Evolutionary conservation across 2,888 invertebrate genomes (phyloP).

Genomic region (Stratiomys singularior): DNA sequence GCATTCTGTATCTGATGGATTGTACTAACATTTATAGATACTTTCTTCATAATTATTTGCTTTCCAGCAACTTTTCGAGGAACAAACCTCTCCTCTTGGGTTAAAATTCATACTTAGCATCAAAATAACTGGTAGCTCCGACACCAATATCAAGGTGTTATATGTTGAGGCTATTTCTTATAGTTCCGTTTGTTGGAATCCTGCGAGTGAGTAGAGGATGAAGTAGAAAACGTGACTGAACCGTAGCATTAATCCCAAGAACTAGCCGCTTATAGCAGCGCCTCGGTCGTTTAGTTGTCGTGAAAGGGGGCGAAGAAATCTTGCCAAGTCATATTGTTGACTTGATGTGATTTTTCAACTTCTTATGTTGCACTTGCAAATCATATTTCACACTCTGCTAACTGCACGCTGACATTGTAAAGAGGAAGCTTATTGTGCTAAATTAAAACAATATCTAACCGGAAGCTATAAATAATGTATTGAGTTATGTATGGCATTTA

Average conservation of each 20-base stretch:
- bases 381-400: slow-evolving; percentile 36
- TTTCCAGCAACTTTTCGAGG: too few species aligned
- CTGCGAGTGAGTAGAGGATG: slow-evolving; percentile 1
- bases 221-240: slow-evolving; percentile 18
- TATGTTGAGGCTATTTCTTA: background rate
- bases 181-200: background rate
- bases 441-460: background rate
- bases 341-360: slow-evolving; percentile 50
- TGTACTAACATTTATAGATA: too few species aligned
- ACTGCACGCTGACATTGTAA: background rate
- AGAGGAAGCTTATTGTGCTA: background rate
- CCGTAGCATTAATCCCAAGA: slow-evolving; percentile 1
- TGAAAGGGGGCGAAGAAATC: slow-evolving; percentile 47
- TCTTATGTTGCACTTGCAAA: slow-evolving; percentile 17
- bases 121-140: background rate
- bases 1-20: too few species aligned
- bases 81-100: too few species aligned
- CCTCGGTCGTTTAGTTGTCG: background rate
- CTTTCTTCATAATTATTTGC: too few species aligned
- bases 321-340: slow-evolving; percentile 46
- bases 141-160: slow-evolving; percentile 2
- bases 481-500: too few species aligned
- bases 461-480: too few species aligned
- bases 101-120: background rate
- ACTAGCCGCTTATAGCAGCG: background rate